phyloP scores from a whole-genome alignment of 2,888 invertebrate genomes.

The Plutella xylostella region DNA sequence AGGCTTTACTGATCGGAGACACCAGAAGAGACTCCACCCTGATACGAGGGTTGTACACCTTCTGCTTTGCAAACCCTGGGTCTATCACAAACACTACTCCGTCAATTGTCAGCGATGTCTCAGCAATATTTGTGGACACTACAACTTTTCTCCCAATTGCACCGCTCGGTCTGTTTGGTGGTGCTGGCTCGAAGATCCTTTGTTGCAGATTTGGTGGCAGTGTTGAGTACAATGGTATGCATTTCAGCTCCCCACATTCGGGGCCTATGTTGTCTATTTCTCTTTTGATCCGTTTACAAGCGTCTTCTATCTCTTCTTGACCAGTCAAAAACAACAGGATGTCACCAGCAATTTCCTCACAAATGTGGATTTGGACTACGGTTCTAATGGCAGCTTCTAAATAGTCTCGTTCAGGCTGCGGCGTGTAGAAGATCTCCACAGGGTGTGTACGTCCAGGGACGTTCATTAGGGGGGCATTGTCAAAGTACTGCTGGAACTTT shows the following conservation, averaged over 20 bases:
- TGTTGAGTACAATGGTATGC: conserved; percentile 98
- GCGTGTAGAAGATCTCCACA: conserved; percentile 94
- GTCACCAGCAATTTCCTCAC: conserved; percentile 93
- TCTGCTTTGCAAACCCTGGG: conserved; percentile 99
- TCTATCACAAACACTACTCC: conserved; percentile 99
- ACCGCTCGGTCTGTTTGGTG: conserved; percentile 89
- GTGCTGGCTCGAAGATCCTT: conserved; percentile 96
- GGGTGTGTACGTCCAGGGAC: conserved; percentile 81
- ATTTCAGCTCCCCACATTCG: conserved; percentile 96
- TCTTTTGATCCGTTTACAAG: conserved; percentile 96
- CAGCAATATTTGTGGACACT: conserved; percentile 99
- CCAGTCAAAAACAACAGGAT: conserved; percentile 91
- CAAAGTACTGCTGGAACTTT: conserved; percentile 99
- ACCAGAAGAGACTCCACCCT: conserved; percentile 98
- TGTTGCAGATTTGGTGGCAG: conserved; percentile 97
- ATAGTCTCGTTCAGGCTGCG: conserved; percentile 97
- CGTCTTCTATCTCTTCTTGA: conserved; percentile 97
- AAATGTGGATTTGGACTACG: conserved; percentile 95
- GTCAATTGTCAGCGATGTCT: conserved; percentile 98
- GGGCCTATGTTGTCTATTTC: conserved; percentile 96
- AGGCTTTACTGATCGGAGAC: conserved; percentile 98
- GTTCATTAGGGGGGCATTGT: conserved; percentile 97
- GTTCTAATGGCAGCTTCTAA: conserved; percentile 98
- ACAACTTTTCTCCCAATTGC: conserved; percentile 93
- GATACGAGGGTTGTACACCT: conserved; percentile 88